These are phyloP conservation scores for Geotrypetes seraphini DNA, from an alignment of 2,797 vertebrate genomes.

Conservation along the genomic window DNA sequence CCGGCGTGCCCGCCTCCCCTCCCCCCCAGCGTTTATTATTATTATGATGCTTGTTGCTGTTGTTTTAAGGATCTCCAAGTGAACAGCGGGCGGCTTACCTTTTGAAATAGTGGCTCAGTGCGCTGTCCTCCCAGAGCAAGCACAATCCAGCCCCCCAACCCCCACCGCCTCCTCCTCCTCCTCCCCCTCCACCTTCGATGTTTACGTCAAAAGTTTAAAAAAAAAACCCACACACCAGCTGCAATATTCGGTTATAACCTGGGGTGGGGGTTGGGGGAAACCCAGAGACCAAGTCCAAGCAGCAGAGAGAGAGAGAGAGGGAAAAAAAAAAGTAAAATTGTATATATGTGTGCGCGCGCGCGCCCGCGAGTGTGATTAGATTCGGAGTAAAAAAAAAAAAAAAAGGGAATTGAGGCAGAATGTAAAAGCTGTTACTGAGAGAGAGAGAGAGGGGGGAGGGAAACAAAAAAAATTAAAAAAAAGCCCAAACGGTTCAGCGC, in stretches of 20 bases:
- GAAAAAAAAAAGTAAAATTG: conserved; percentile 18
- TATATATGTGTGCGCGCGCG: conserved; percentile 1
- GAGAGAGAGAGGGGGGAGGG: too few species aligned
- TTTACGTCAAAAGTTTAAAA: conserved; percentile 3
- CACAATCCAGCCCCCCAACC: neutral
- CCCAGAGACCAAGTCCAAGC: conserved; percentile 13
- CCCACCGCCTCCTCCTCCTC: neutral
- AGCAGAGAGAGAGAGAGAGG: conserved; percentile 4
- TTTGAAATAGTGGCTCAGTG: too few species aligned
- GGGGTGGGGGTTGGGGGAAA: neutral
- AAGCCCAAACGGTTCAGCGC: conserved; percentile 87
- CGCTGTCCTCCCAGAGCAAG: neutral
- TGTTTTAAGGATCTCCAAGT: too few species aligned
- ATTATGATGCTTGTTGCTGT: too few species aligned
- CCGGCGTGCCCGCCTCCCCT: neutral
- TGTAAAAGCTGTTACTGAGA: conserved; percentile 71
- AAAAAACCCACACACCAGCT: too few species aligned
- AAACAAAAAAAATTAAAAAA: too few species aligned
- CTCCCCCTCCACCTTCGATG: conserved; percentile 3
- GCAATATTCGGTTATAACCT: conserved; percentile 17
- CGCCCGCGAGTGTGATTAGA: conserved; percentile 36
- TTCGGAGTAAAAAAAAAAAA: too few species aligned
- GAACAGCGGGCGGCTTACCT: too few species aligned
- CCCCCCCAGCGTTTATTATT: too few species aligned
- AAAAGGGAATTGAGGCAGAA: conserved; percentile 68